phyloP scores from a whole-genome alignment of 2,113 vertebrate genomes.

The Acanthochromis polyacanthus region DNA sequence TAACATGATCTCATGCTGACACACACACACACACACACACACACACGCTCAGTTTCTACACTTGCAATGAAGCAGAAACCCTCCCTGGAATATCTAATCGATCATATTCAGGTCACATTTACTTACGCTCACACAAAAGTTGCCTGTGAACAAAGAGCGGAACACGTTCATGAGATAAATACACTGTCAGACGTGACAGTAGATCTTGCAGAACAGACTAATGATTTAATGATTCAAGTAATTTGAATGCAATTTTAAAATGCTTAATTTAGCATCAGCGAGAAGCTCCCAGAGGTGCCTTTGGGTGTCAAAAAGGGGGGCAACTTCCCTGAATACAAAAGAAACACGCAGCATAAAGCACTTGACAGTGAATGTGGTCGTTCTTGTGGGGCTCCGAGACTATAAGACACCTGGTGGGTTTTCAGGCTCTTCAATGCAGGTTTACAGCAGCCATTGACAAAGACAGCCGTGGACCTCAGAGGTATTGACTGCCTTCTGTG shows the following conservation, averaged over 20 bases:
- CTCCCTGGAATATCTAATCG: neutral
- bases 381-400: conserved; percentile 45
- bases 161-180: no score
- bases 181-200: neutral
- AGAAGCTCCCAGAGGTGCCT: neutral
- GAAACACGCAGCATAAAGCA: conserved; percentile 51
- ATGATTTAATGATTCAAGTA: neutral
- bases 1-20: conserved; percentile 15
- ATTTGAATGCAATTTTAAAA: conserved; percentile 3
- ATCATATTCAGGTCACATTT: neutral
- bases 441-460: conserved; percentile 69
- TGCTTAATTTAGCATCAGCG: neutral
- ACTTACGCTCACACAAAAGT: no score
- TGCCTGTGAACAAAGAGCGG: no score
- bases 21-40: neutral
- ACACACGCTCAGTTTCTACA: neutral
- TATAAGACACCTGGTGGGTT: conserved; percentile 76
- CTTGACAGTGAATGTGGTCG: conserved; percentile 75
- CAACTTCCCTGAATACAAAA: conserved; percentile 47
- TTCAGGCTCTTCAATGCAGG: conserved; percentile 51
- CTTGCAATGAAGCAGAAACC: neutral
- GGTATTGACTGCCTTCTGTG: conserved; percentile 53
- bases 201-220: neutral
- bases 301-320: neutral
- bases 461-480: conserved; percentile 47